Evolutionary conservation across 2,797 vertebrate genomes (phyloP).

Genomic region (Neosalanx taihuensis): DNA sequence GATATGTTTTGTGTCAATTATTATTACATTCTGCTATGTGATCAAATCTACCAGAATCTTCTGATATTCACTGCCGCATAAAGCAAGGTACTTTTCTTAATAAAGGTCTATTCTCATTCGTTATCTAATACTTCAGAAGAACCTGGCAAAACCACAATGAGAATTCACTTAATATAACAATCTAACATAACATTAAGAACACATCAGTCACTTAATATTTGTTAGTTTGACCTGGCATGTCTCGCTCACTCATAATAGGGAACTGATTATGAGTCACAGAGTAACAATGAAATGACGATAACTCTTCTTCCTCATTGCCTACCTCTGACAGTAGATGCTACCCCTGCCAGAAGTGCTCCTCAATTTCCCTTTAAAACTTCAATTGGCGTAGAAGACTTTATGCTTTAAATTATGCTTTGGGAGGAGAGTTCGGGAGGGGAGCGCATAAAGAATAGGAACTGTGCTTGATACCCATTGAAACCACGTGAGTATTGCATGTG

Average conservation of each 20-base stretch:
- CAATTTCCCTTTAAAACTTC: constrained; percentile 16
- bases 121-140: neutral
- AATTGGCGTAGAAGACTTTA: constrained; percentile 23
- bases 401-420: neutral
- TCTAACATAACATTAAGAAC: neutral
- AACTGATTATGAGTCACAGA: neutral
- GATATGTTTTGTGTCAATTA: too few species aligned
- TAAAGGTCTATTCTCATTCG: too few species aligned
- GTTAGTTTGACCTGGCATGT: neutral
- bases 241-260: constrained; percentile 1
- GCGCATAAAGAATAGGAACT: constrained; percentile 17
- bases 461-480: constrained; percentile 5
- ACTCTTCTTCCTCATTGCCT: neutral
- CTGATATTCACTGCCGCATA: too few species aligned
- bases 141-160: neutral
- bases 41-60: too few species aligned
- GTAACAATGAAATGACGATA: neutral
- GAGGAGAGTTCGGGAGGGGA: too few species aligned
- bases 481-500: constrained; percentile 19
- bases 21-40: too few species aligned
- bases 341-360: neutral
- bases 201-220: neutral
- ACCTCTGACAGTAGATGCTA: neutral
- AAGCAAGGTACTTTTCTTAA: too few species aligned
- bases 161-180: neutral